Percentiles rank a stretch among this genome's conserved stretches.
These are phyloP conservation scores for Riparia riparia DNA, from an alignment of 2,113 vertebrate genomes.

Conservation along the genomic window DNA sequence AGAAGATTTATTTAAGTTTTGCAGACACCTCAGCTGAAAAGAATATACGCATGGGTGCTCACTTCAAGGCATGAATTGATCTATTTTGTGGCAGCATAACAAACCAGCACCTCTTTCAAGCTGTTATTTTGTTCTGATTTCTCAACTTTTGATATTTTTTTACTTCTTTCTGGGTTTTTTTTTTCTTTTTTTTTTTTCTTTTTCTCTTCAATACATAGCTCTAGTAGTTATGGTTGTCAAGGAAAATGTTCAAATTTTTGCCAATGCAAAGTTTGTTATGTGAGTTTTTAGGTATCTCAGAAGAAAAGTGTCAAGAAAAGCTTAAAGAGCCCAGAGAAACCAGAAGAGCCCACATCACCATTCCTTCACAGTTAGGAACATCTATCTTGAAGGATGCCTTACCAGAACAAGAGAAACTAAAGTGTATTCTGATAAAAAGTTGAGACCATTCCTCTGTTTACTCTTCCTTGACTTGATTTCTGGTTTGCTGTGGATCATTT, in stretches of 20 bases:
- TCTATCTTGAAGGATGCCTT: not conserved
- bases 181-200: too few species aligned
- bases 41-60: slow-evolving; percentile 29
- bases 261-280: not conserved
- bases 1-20: slow-evolving; percentile 24
- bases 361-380: not conserved
- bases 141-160: not conserved
- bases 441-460: not conserved
- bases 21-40: slow-evolving; percentile 23
- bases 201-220: not conserved
- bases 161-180: not conserved
- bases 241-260: not conserved
- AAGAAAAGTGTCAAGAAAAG: not conserved
- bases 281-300: not conserved
- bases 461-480: not conserved
- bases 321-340: not conserved
- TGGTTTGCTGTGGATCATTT: not conserved
- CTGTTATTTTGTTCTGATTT: slow-evolving; percentile 27
- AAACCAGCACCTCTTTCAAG: slow-evolving; percentile 26
- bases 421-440: not conserved
- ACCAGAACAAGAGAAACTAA: not conserved
- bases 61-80: slow-evolving; percentile 59
- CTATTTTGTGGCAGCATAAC: slow-evolving; percentile 8
- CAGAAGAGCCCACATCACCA: not conserved
- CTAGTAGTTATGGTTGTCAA: not conserved